Base-by-base conservation (phyloP, 2,797 vertebrate species). In the Myotis vivesi region DNA sequence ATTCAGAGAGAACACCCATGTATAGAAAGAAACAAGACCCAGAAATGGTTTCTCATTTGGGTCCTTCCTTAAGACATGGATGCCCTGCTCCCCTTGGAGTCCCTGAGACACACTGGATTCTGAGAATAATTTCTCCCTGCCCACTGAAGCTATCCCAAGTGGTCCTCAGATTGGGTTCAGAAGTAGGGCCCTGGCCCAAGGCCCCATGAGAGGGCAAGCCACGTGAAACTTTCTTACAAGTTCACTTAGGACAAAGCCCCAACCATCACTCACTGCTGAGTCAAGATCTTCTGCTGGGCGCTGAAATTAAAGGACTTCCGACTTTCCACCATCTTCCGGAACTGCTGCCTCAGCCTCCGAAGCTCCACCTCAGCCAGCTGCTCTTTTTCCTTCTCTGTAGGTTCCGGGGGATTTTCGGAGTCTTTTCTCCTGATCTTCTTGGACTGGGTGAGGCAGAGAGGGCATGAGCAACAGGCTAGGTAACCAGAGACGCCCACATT, bases 241-340 rank as follows among this genome's bases (percentile, higher is more conserved):
- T 49, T n/a, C n/a, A 0, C 68, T 46, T 10, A 0, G 19, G 3
- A 15, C 22, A 22, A 28, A 77, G 0, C 23, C n/a, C 51, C 0
- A 33, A 46, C 33, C 46, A 8, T 38, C 80, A 97, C 98, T 98
- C 85, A 98, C 98, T 97, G 59, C 93, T 98, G 98, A 10, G 89
- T 92, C 11, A 10, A 38, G 2, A 98, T 92, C 0, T 93, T 94
- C 51, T 53, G 64, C 89, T 95, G 97, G 17, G 95, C 80, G 6
- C 62, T 80, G 5, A 87, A 94, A 3, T 66, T 87, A 0, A 94
- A 97, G 41, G 97, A 96, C 20, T 96, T 98, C 8, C 89, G 96
- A 53, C 87, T 97, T 10, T 95, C 95, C 0, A 82, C 92, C 69
- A 92, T 97, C 16, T 97, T 98, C 8, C 64, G 41, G 20, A 98